Evolutionary conservation across 2,888 invertebrate genomes (phyloP).

Genomic region (Drosophila niveifrons): DNA sequence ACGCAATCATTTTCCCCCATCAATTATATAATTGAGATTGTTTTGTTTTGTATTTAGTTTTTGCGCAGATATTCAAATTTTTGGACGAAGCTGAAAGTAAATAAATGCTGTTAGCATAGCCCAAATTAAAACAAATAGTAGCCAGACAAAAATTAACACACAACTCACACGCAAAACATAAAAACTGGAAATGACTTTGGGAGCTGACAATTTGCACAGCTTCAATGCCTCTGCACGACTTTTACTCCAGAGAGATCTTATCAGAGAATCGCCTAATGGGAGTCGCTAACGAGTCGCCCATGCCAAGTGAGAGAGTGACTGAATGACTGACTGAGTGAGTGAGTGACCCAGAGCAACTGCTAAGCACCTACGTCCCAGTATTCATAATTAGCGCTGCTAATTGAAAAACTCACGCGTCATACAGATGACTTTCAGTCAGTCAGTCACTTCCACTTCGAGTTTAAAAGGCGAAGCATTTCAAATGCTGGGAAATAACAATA

Average conservation of each 20-base stretch:
- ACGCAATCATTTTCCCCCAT: conserved; percentile 30
- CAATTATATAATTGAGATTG: conserved; percentile 7
- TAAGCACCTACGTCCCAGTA: conserved; percentile 48
- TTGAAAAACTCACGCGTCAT: conserved; percentile 66
- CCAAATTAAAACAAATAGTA: conserved; percentile 39
- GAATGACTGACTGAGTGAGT: conserved; percentile 10
- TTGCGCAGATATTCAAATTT: conserved; percentile 53
- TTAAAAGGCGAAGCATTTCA: too few relatives aligned
- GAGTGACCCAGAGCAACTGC: conserved; percentile 33
- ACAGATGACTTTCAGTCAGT: conserved; percentile 12
- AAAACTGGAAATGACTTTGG: conserved; percentile 48
- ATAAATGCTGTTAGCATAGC: conserved; percentile 13
- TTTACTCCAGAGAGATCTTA: conserved; percentile 14
- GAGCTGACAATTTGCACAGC: conserved; percentile 14
- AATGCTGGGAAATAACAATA: conserved; percentile 31
- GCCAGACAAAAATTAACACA: conserved; percentile 49
- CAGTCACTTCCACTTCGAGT: too few relatives aligned
- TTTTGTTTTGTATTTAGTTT: conserved; percentile 11
- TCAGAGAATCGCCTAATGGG: conserved; percentile 34
- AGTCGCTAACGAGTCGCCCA: conserved; percentile 39
- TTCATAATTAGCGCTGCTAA: conserved; percentile 68
- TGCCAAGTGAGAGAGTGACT: conserved; percentile 40
- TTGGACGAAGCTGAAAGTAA: conserved; percentile 24
- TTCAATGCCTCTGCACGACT: conserved; percentile 1
- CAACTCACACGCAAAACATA: conserved; percentile 52